A percentile compares a stretch with the other conserved stretches of the same genome.
These are phyloP conservation scores for Babyrousa celebensis DNA, from an alignment of 2,797 vertebrate species.

Conservation along the genomic window DNA sequence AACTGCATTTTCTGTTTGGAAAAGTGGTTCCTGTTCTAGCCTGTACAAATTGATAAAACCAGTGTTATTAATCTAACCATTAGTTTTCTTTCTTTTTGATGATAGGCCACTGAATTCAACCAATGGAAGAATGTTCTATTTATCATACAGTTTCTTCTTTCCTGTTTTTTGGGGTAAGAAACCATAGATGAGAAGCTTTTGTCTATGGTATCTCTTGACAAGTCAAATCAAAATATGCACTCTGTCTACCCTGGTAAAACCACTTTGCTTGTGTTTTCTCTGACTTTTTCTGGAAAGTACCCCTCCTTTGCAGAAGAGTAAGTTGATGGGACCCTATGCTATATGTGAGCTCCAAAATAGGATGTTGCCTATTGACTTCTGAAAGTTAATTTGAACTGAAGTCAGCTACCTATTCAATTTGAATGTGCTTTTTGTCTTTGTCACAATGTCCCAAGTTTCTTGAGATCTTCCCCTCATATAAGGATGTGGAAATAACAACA, in stretches of 20 bases:
- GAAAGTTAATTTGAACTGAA: neutral
- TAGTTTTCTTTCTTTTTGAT: constrained; percentile 69
- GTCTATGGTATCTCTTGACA: constrained; percentile 55
- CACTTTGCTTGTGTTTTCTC: neutral
- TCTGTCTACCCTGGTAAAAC: neutral
- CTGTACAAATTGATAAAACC: neutral
- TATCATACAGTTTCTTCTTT: constrained; percentile 94
- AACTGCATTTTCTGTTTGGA: constrained; percentile 3
- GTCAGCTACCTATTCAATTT: neutral
- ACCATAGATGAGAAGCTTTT: constrained; percentile 9
- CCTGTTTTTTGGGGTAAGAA: constrained; percentile 97
- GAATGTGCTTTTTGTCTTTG: neutral
- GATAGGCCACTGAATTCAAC: constrained; percentile 94
- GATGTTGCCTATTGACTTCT: neutral
- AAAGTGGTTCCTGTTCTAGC: constrained; percentile 16
- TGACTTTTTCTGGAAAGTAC: neutral
- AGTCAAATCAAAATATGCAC: neutral
- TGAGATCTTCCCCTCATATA: neutral
- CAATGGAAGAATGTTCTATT: constrained; percentile 94
- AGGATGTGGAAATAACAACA: neutral
- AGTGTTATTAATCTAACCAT: constrained; percentile 29
- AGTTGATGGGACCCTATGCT: neutral
- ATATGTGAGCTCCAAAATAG: neutral
- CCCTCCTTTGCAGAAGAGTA: neutral
- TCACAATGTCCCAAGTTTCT: neutral